Conservation (phyloP, 92 coral and sea anemone species). For the Desmophyllum pertusum region DNA sequence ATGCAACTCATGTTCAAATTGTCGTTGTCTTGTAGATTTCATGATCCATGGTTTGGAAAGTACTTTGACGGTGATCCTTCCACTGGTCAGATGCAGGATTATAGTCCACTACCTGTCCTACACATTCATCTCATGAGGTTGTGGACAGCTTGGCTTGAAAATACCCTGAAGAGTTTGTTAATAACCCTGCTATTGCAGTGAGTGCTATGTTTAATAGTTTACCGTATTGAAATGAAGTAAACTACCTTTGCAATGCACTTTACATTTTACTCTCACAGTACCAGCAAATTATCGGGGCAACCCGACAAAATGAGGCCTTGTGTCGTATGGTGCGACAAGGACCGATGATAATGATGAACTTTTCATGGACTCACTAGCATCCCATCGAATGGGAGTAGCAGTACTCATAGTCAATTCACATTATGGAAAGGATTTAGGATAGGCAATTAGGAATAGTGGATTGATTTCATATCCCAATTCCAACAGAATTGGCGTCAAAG, state of each 20-base stretch:
- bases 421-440: no score
- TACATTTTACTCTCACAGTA: not conserved
- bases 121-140: constrained; percentile 93
- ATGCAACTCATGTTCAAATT: not conserved
- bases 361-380: no score
- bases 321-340: no score
- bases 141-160: constrained; percentile 92
- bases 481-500: no score
- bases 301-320: no score
- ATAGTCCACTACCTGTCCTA: constrained; percentile 80
- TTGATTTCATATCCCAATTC: no score
- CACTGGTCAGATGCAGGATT: constrained; percentile 80
- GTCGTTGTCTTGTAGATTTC: constrained; percentile 64
- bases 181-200: constrained; percentile 79
- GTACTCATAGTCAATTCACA: no score
- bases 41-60: constrained; percentile 84
- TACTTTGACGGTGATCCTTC: constrained; percentile 95
- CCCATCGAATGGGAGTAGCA: no score
- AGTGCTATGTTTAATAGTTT: constrained; percentile 5
- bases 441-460: no score
- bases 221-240: not conserved
- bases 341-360: no score
- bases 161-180: constrained; percentile 81
- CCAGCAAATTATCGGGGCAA: no score
- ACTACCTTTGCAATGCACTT: not conserved